Evolutionary conservation across 2,113 vertebrate genomes (phyloP), one percentile per base, ranked within the genome.

Genomic region (Oreocharis arfaki): DNA sequence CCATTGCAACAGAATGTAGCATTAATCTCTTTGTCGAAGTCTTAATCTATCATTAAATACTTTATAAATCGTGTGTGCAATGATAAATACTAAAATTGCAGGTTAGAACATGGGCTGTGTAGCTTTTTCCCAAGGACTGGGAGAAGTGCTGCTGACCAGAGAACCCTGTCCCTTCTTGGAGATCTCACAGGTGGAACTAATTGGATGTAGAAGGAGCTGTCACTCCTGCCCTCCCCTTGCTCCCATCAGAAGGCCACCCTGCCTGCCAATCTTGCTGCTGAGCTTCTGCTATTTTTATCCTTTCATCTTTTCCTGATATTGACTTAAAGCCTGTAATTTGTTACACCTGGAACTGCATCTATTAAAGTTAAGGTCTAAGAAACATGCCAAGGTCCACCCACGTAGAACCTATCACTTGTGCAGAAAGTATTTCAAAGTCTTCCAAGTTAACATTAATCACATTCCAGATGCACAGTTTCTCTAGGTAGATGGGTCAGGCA

Each of bases 321-420:
- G 71, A 74, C 87, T 94, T 75, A 56, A 82, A 95, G 67, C 56
- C 80, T 90, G 41, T 91, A 69, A 87, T 60, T 87, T 91, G 53
- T 94, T 89, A 82, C 87, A 95, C 53, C 65, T 95, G 67, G 67
- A 94, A 67, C 32, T 69, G 52, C 82, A 77, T 65, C 89, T 92
- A 52, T 61, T 87, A 60, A 81, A 84, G 53, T 33, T 79, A 50
- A 49, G 65, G 57, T 61, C 79, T 88, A 70, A 88, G 82, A 55
- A 94, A 90, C 32, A 35, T 21, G 67, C 63, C 55, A 57, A 64
- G 52, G 61, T 90, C 90, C 74, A 76, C 52, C 85, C 47, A 90
- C n/a, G 0, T 7, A 83, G 57, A 90, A 41, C 50, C 57, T n/a
- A 49, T 42, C 60, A 39, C 44, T 80, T 39, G 6, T 22, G 37